Evolutionary conservation across 2,113 vertebrate genomes (phyloP).

Genomic region (Chiloscyllium plagiosum): DNA sequence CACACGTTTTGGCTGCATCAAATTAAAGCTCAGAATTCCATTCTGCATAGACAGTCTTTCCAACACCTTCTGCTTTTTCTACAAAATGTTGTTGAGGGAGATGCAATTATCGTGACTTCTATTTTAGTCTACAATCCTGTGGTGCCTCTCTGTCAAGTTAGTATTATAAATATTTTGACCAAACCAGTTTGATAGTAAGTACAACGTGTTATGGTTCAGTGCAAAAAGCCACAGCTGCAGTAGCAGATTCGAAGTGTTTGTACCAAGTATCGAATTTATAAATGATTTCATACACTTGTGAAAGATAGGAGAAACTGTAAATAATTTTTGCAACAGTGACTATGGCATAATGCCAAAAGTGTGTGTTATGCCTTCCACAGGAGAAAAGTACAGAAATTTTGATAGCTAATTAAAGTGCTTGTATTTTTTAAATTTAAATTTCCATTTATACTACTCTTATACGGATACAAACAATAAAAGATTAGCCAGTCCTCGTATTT

Average conservation of each 20-base stretch:
- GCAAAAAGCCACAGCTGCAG: not conserved
- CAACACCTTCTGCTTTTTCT: too few relatives aligned
- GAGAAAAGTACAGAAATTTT: not conserved
- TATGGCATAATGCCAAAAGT: slow-evolving; percentile 16
- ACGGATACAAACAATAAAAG: slow-evolving; percentile 32
- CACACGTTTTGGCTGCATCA: not conserved
- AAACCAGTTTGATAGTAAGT: slow-evolving; percentile 26
- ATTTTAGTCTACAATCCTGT: slow-evolving; percentile 3
- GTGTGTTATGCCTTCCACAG: slow-evolving; percentile 14
- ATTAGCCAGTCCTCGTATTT: slow-evolving; percentile 25
- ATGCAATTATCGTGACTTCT: slow-evolving; percentile 2
- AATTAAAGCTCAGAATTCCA: slow-evolving; percentile 21
- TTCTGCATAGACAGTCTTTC: not conserved
- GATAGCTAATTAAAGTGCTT: slow-evolving; percentile 36
- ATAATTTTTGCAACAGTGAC: slow-evolving; percentile 7
- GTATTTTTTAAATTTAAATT: slow-evolving; percentile 36
- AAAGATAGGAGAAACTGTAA: slow-evolving; percentile 29
- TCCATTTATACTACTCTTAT: slow-evolving; percentile 23
- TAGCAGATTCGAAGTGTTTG: slow-evolving; percentile 33
- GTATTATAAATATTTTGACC: slow-evolving; percentile 31
- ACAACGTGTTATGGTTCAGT: slow-evolving; percentile 7
- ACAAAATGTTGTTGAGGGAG: slow-evolving; percentile 19
- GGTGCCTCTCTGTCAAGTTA: slow-evolving; percentile 27
- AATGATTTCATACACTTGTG: slow-evolving; percentile 31
- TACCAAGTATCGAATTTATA: slow-evolving; percentile 32